Evolutionary conservation across 1,140 invertebrate species (phyloP).

Genomic region (Trichomalopsis sarcophagae): DNA sequence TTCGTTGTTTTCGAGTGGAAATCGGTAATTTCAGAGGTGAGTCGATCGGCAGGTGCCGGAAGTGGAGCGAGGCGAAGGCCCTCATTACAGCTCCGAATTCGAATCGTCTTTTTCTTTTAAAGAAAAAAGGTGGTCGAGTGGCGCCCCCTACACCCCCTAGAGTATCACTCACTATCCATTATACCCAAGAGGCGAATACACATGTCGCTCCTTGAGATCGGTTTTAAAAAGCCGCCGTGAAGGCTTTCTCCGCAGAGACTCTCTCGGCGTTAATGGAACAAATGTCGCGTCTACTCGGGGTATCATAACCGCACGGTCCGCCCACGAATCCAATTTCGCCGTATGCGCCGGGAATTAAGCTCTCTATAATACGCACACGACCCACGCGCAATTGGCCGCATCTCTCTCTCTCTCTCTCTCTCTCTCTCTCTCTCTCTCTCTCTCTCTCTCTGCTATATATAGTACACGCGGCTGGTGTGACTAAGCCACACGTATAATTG

Average conservation of each 20-base stretch:
- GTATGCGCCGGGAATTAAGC: neutral
- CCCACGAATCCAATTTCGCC: constrained; percentile 16
- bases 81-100: too few relatives aligned
- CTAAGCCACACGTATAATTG: neutral
- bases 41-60: too few relatives aligned
- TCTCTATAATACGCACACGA: neutral
- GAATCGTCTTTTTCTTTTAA: neutral
- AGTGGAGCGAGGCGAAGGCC: too few relatives aligned
- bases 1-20: too few relatives aligned
- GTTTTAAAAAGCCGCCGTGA: constrained; percentile 14
- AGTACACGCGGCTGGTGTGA: too few relatives aligned
- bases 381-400: constrained; percentile 1
- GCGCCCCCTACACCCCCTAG: neutral
- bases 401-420: too few relatives aligned
- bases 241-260: constrained; percentile 53
- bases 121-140: neutral
- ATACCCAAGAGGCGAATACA: constrained; percentile 1
- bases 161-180: neutral
- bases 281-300: constrained; percentile 59
- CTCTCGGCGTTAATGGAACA: constrained; percentile 66
- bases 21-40: too few relatives aligned
- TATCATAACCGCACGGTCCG: neutral
- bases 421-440: too few relatives aligned
- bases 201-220: neutral
- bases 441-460: neutral